These are phyloP conservation scores for Brachypalpus laphriformis DNA, from an alignment of 2,888 invertebrate genomes.

Conservation along the genomic window DNA sequence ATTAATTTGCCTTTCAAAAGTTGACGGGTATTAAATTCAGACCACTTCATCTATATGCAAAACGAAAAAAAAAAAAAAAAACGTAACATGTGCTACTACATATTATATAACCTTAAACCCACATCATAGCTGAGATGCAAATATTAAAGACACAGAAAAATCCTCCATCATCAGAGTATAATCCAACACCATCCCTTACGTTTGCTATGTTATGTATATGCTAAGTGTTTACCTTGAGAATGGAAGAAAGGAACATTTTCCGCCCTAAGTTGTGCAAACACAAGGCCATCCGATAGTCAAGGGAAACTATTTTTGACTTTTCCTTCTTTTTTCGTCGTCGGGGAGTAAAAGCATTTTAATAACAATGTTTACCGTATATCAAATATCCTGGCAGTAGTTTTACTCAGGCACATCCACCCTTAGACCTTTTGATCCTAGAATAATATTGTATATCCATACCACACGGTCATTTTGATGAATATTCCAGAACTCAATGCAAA, in stretches of 20 bases:
- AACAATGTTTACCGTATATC: conserved; percentile 54
- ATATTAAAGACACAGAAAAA: conserved; percentile 1
- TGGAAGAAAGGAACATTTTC: conserved; percentile 3
- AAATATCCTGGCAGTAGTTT: conserved; percentile 46
- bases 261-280: conserved; percentile 13
- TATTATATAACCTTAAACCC: conserved; percentile 28
- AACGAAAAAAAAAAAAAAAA: neutral
- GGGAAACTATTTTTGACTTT: conserved; percentile 32
- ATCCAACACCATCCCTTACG: conserved; percentile 23
- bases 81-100: conserved; percentile 37
- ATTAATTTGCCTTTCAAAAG: conserved; percentile 11
- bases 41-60: conserved; percentile 11
- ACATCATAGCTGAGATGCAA: conserved; percentile 41
- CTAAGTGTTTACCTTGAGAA: conserved; percentile 47
- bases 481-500: conserved; percentile 12
- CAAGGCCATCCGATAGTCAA: neutral
- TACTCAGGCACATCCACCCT: neutral
- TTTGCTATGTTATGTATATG: neutral
- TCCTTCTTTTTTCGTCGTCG: neutral
- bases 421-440: conserved; percentile 47
- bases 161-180: neutral
- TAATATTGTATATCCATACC: conserved; percentile 33
- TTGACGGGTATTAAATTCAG: conserved; percentile 38
- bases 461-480: conserved; percentile 2
- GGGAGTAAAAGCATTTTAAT: conserved; percentile 54